Evolutionary conservation across 2,113 vertebrate genomes (phyloP).

Genomic region (Entelurus aequoreus): DNA sequence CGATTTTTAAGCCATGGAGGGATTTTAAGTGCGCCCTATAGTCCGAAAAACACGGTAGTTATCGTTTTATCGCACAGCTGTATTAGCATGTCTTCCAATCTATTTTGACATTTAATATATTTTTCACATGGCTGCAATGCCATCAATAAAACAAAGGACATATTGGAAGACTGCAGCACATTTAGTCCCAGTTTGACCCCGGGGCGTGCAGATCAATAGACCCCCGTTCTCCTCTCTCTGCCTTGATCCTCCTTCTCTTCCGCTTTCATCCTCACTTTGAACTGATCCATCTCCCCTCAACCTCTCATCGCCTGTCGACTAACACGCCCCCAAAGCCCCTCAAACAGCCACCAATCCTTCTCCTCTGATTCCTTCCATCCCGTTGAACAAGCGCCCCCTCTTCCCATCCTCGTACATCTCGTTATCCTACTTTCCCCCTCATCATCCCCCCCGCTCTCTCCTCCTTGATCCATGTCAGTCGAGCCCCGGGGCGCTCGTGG

Average conservation of each 20-base stretch:
- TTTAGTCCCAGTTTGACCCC: constrained; percentile 33
- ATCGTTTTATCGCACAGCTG: too few relatives aligned
- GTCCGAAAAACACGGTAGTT: too few relatives aligned
- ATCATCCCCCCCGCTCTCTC: constrained; percentile 15
- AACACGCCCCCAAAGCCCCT: constrained; percentile 4
- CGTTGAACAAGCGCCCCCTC: constrained; percentile 1
- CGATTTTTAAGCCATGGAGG: too few relatives aligned
- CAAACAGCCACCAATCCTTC: neutral
- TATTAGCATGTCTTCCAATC: too few relatives aligned
- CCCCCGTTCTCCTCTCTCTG: constrained; percentile 8
- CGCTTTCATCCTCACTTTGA: constrained; percentile 35
- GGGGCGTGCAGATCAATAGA: constrained; percentile 27
- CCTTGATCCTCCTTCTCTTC: constrained; percentile 34
- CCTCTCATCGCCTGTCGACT: constrained; percentile 26
- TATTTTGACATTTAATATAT: too few relatives aligned
- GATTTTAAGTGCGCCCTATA: too few relatives aligned
- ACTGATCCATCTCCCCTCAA: constrained; percentile 11
- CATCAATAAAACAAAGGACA: neutral
- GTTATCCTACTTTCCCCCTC: constrained; percentile 22
- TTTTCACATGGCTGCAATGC: neutral
- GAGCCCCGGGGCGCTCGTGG: constrained; percentile 34
- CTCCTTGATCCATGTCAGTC: constrained; percentile 40
- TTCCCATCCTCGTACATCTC: constrained; percentile 7
- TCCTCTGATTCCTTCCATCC: constrained; percentile 19
- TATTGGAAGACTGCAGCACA: neutral